These are phyloP conservation scores for Dryas iulia DNA, from an alignment of 1,140 invertebrate genomes.

Conservation along the genomic window DNA sequence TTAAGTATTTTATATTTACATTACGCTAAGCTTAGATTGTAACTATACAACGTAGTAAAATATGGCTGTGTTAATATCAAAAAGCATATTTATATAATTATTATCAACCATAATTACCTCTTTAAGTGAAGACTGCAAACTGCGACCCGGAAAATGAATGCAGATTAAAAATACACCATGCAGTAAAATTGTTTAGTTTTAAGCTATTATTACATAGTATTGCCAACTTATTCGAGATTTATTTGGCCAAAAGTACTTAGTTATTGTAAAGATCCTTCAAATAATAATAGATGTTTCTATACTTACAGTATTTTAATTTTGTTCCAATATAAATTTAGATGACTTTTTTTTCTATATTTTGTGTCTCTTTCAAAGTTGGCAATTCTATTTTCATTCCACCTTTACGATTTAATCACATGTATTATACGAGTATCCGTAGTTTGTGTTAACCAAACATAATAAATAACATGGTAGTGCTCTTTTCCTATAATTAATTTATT, in stretches of 20 bases:
- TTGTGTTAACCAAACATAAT: slow-evolving; percentile 38
- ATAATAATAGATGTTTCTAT: not conserved
- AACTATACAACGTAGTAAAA: slow-evolving; percentile 64
- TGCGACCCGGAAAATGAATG: slow-evolving; percentile 9
- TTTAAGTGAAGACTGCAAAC: slow-evolving; percentile 61
- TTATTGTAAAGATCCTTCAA: not conserved
- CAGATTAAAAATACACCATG: slow-evolving; percentile 5
- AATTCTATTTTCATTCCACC: slow-evolving; percentile 30
- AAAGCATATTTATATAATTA: slow-evolving; percentile 74
- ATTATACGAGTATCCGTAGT: slow-evolving; percentile 32
- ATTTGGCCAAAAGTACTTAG: not conserved
- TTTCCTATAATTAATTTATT: slow-evolving; percentile 37
- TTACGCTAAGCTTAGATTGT: slow-evolving; percentile 46
- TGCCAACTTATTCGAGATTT: slow-evolving; percentile 9
- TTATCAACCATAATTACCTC: slow-evolving; percentile 75
- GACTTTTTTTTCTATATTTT: not conserved
- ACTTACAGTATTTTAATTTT: too few relatives aligned
- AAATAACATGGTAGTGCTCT: slow-evolving; percentile 35
- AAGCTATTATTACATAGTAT: slow-evolving; percentile 13
- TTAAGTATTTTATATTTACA: slow-evolving; percentile 47
- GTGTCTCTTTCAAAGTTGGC: not conserved
- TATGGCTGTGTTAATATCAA: slow-evolving; percentile 79
- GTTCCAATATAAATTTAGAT: not conserved
- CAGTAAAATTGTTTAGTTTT: slow-evolving; percentile 6
- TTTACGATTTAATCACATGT: slow-evolving; percentile 29